Evolutionary conservation across 2,888 invertebrate species (phyloP).

Genomic region (Lasioglossum oenotherae): DNA sequence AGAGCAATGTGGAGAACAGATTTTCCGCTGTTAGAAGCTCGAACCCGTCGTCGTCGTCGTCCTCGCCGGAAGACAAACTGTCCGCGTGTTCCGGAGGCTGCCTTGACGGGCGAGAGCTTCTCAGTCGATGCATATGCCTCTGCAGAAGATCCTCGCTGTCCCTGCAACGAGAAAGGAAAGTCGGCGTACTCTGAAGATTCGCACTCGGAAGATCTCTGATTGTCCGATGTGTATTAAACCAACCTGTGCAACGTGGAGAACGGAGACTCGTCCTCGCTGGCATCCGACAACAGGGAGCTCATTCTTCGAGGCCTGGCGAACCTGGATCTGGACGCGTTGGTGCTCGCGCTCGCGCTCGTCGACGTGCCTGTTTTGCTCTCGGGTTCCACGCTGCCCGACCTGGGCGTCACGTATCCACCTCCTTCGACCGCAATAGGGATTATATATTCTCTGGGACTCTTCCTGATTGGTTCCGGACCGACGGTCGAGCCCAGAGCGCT

Average conservation of each 20-base stretch:
- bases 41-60: slow-evolving; percentile 95
- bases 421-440: slow-evolving; percentile 97
- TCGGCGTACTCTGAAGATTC: no score
- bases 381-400: slow-evolving; percentile 91
- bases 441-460: slow-evolving; percentile 95
- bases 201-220: no score
- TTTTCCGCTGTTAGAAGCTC: slow-evolving; percentile 96
- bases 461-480: slow-evolving; percentile 91
- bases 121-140: slow-evolving; percentile 83
- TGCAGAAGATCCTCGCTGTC: slow-evolving; percentile 81
- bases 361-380: slow-evolving; percentile 87
- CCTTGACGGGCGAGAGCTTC: slow-evolving; percentile 89
- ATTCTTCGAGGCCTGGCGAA: slow-evolving; percentile 88
- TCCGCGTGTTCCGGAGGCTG: slow-evolving; percentile 90
- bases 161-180: neutral
- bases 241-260: slow-evolving; percentile 86
- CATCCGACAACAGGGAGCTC: slow-evolving; percentile 86
- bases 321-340: slow-evolving; percentile 76
- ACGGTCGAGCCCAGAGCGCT: slow-evolving; percentile 84
- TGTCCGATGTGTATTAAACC: neutral
- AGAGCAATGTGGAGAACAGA: slow-evolving; percentile 93
- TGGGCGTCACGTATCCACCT: slow-evolving; percentile 93
- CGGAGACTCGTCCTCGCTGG: slow-evolving; percentile 86
- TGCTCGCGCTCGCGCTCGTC: slow-evolving; percentile 84
- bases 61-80: slow-evolving; percentile 94